Evolutionary conservation across 2,888 invertebrate genomes (phyloP).

Genomic region (Leucophenga maculata): DNA sequence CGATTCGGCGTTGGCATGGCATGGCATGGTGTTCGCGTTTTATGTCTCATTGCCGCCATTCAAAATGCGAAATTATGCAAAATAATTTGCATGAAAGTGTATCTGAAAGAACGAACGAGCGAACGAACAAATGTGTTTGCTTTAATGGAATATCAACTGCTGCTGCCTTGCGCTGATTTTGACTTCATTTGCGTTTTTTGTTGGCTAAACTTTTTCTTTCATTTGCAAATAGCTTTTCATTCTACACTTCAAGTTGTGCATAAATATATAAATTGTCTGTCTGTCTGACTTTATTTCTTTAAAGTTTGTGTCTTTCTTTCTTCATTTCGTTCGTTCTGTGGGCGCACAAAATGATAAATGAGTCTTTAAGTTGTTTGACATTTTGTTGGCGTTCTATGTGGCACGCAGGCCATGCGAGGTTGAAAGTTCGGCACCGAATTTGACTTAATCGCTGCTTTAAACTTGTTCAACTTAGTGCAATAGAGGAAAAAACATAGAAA

Average conservation of each 20-base stretch:
- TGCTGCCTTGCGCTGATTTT: neutral
- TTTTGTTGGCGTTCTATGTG: constrained; percentile 29
- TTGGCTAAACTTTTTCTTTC: constrained; percentile 5
- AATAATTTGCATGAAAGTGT: constrained; percentile 52
- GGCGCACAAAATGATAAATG: constrained; percentile 62
- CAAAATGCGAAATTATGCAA: constrained; percentile 54
- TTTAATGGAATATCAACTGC: neutral
- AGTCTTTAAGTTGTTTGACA: constrained; percentile 69
- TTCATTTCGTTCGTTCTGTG: neutral
- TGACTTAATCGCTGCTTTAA: neutral
- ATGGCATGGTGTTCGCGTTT: constrained; percentile 37
- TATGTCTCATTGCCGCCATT: constrained; percentile 44
- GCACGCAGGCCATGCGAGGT: neutral
- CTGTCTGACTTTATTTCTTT: neutral
- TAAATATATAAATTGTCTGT: constrained; percentile 11
- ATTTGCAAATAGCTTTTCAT: neutral
- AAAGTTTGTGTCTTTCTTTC: neutral
- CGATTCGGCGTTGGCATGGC: too few relatives aligned
- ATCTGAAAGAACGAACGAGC: neutral
- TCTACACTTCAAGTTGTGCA: neutral
- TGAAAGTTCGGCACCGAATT: neutral
- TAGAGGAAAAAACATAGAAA: too few relatives aligned
- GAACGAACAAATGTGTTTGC: constrained; percentile 2
- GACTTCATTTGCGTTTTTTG: neutral
- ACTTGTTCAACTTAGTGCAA: neutral